These are phyloP conservation scores for Riptortus pedestris DNA, from an alignment of 1,140 invertebrate genomes.

Conservation along the genomic window DNA sequence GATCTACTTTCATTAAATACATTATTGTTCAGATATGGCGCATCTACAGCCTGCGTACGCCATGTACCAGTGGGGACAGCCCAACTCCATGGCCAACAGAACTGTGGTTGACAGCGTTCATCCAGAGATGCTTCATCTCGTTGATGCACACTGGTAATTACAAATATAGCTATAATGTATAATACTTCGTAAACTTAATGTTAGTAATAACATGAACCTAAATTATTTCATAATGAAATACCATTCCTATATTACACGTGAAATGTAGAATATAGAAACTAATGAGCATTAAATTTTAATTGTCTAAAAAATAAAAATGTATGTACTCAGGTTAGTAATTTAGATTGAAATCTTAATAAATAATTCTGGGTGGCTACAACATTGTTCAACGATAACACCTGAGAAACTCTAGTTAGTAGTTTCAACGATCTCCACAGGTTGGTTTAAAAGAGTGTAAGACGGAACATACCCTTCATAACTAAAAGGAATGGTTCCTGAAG, in stretches of 20 bases:
- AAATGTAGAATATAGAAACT: neutral
- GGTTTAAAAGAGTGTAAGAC: too few species aligned
- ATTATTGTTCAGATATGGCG: slow-evolving; percentile 8
- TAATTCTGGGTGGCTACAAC: neutral
- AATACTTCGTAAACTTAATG: neutral
- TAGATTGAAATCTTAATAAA: neutral
- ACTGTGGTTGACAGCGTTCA: slow-evolving; percentile 63
- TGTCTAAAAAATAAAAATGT: neutral
- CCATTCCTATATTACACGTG: neutral
- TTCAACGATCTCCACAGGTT: too few species aligned
- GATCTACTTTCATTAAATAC: neutral
- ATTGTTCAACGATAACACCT: too few species aligned
- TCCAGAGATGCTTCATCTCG: slow-evolving; percentile 58
- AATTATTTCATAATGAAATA: neutral
- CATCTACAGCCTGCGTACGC: slow-evolving; percentile 16
- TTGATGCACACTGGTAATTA: slow-evolving; percentile 56
- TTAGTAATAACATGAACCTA: neutral
- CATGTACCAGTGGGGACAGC: slow-evolving; percentile 21
- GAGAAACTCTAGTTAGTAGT: too few species aligned
- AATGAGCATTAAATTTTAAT: neutral
- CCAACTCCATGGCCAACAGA: slow-evolving; percentile 40
- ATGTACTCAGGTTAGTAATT: neutral
- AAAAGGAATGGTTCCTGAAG: too few species aligned
- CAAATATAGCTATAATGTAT: neutral
- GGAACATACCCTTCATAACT: too few species aligned